Evolutionary conservation across 2,888 invertebrate species (phyloP).

Genomic region (Zygogramma bicolorata): DNA sequence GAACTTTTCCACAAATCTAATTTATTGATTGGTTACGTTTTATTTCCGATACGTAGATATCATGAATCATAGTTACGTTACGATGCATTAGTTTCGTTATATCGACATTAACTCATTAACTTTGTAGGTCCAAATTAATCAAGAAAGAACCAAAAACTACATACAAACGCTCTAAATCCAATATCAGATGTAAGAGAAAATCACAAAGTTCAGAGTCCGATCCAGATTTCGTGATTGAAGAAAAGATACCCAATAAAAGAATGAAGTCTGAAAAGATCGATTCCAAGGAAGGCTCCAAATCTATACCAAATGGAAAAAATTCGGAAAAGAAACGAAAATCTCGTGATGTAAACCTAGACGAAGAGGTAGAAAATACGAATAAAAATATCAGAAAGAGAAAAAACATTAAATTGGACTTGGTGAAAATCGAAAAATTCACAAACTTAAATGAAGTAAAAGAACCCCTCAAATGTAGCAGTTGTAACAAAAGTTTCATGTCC

Average conservation of each 20-base stretch:
- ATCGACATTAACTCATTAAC: no score
- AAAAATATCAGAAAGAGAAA: conserved; percentile 22
- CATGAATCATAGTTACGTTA: no score
- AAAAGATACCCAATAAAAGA: not conserved
- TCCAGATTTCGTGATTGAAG: conserved; percentile 4
- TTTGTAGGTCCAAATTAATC: not conserved
- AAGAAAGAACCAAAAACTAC: not conserved
- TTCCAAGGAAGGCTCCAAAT: not conserved
- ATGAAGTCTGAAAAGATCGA: not conserved
- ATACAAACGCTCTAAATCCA: not conserved
- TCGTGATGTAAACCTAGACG: not conserved
- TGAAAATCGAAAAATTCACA: conserved; percentile 37
- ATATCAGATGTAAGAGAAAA: not conserved
- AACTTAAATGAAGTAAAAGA: conserved; percentile 53
- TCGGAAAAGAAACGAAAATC: conserved; percentile 19
- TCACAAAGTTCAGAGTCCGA: not conserved
- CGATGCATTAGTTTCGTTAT: no score
- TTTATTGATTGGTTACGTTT: no score
- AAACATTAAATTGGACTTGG: conserved; percentile 30
- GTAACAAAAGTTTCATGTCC: conserved; percentile 57
- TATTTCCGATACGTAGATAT: no score
- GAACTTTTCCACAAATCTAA: no score
- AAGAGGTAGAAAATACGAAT: conserved; percentile 1
- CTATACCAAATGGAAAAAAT: conserved; percentile 14
- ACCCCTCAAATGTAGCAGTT: conserved; percentile 60